Evolutionary conservation across 1,140 invertebrate species (phyloP).

Genomic region (Heliconius himera): DNA sequence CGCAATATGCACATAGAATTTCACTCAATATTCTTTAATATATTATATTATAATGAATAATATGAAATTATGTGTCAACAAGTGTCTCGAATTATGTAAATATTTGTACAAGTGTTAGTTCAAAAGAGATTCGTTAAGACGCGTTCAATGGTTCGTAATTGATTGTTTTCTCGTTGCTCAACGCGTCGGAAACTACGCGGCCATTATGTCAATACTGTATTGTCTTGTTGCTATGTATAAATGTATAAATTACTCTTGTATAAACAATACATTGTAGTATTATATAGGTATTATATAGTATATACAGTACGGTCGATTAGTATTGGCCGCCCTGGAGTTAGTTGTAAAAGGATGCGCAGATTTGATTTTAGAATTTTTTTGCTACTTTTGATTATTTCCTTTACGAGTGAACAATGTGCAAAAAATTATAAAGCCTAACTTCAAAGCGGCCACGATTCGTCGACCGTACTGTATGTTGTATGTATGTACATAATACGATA

Average conservation of each 20-base stretch:
- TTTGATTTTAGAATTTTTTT: no score
- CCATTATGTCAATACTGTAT: slow-evolving; percentile 43
- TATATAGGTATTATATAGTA: no score
- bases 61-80: neutral
- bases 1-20: neutral
- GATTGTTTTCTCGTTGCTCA: slow-evolving; percentile 38
- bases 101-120: slow-evolving; percentile 34
- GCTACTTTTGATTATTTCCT: neutral
- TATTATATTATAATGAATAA: neutral
- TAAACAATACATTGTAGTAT: no score
- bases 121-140: slow-evolving; percentile 42
- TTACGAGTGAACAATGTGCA: no score
- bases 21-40: neutral
- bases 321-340: no score
- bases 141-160: slow-evolving; percentile 52
- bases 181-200: slow-evolving; percentile 31
- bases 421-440: no score
- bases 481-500: neutral
- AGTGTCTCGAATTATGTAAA: neutral
- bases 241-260: neutral
- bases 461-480: neutral
- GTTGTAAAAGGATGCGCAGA: no score
- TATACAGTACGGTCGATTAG: no score
- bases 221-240: neutral
- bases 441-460: no score